Percentiles rank a stretch among this genome's conserved stretches.
These are phyloP conservation scores for Thaumetopoea pityocampa DNA, from an alignment of 1,140 invertebrate genomes.

Conservation along the genomic window DNA sequence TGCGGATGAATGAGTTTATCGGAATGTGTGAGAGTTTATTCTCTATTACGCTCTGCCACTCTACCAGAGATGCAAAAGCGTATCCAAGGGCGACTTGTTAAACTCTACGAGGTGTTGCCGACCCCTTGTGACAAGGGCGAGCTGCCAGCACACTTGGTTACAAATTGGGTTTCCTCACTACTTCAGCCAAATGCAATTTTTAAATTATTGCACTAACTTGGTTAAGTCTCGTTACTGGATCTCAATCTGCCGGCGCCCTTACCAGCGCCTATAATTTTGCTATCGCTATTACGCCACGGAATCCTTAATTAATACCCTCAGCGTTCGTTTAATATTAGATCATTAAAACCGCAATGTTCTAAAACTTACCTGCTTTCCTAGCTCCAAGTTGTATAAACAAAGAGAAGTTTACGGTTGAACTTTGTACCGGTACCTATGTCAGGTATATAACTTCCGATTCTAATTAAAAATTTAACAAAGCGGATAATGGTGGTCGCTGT, in stretches of 20 bases:
- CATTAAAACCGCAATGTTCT: slow-evolving; percentile 71
- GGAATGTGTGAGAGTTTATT: no score
- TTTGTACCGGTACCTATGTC: slow-evolving; percentile 59
- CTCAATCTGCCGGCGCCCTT: slow-evolving; percentile 19
- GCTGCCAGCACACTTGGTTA: no score
- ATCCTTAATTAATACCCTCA: slow-evolving; percentile 69
- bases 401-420: slow-evolving; percentile 59
- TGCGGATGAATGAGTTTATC: no score
- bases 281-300: slow-evolving; percentile 49
- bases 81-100: no score
- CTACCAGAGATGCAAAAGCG: no score
- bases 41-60: no score
- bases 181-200: no score
- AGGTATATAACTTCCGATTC: slow-evolving; percentile 55
- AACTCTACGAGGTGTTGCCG: no score
- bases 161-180: no score
- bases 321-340: slow-evolving; percentile 72
- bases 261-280: slow-evolving; percentile 37
- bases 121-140: no score
- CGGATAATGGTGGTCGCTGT: slow-evolving; percentile 37
- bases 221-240: neutral
- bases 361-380: slow-evolving; percentile 67
- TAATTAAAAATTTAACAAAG: slow-evolving; percentile 67
- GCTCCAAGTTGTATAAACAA: slow-evolving; percentile 67
- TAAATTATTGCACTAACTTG: no score